Conservation (phyloP, 2,797 vertebrate genomes). For the Notoglanidium macrostoma region DNA sequence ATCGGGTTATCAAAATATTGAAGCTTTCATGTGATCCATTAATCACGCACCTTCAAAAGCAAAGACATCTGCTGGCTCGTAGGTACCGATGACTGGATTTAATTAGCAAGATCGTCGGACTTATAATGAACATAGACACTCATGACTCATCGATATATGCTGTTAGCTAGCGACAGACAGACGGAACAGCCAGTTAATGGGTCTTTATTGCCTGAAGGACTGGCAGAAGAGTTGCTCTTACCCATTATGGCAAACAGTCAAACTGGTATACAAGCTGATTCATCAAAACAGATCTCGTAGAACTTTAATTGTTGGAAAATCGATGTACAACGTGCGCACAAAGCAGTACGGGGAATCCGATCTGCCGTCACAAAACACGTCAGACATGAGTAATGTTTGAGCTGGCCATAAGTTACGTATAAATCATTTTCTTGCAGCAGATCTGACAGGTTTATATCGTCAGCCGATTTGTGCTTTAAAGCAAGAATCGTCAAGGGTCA, state of each 20-base stretch:
- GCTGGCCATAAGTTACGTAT: background rate
- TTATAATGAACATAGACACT: background rate
- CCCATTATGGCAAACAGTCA: constrained; percentile 19
- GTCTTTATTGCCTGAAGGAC: constrained; percentile 17
- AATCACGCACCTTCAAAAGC: constrained; percentile 35
- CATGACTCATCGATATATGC: constrained; percentile 20
- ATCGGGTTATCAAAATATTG: constrained; percentile 72
- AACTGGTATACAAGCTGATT: background rate
- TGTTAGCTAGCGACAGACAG: constrained; percentile 26
- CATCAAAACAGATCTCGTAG: background rate
- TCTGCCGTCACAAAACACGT: too few relatives aligned
- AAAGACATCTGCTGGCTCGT: constrained; percentile 15
- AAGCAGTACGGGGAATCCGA: background rate
- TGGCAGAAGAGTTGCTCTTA: background rate
- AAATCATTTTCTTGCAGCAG: background rate
- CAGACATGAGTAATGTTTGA: background rate
- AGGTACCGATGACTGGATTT: constrained; percentile 19
- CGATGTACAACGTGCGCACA: background rate
- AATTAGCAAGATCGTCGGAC: constrained; percentile 14
- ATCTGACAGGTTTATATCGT: background rate
- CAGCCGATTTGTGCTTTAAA: too few relatives aligned
- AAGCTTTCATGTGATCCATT: constrained; percentile 56
- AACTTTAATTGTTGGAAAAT: constrained; percentile 7
- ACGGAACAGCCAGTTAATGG: constrained; percentile 29
- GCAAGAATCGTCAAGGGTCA: background rate